phyloP scores from a whole-genome alignment of 2,888 invertebrate species.

The Eristalis arbustorum region DNA sequence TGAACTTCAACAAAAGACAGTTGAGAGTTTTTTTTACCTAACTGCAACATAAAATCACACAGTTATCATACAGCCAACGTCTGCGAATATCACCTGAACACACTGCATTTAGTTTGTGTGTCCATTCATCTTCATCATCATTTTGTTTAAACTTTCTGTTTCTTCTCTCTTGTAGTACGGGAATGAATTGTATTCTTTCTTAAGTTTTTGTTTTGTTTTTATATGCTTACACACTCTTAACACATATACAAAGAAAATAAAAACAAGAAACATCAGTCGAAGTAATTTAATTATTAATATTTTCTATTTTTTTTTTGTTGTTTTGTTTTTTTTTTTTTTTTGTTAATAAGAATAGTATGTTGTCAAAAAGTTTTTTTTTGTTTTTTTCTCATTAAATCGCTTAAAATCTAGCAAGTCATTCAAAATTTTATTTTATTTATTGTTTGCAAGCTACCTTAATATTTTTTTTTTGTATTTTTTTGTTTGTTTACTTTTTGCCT shows the following conservation, averaged over 20 bases:
- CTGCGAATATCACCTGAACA: neutral
- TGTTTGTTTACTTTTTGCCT: constrained; percentile 52
- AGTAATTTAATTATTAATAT: constrained; percentile 69
- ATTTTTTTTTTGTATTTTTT: constrained; percentile 30
- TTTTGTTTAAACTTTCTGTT: neutral
- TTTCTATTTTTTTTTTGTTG: constrained; percentile 63
- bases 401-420: constrained; percentile 68
- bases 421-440: constrained; percentile 51
- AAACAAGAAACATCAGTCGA: constrained; percentile 67
- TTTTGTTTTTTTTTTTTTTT: constrained; percentile 66
- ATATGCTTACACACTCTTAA: neutral
- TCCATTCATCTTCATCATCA: neutral
- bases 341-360: constrained; percentile 65
- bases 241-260: constrained; percentile 40
- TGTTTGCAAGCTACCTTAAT: constrained; percentile 66
- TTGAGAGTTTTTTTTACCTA: neutral
- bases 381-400: constrained; percentile 40
- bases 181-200: constrained; percentile 19
- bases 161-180: constrained; percentile 5
- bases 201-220: neutral
- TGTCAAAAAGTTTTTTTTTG: constrained; percentile 57
- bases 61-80: neutral
- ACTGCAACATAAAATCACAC: neutral
- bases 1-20: neutral
- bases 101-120: neutral